phyloP scores from a whole-genome alignment of 2,797 vertebrate species.

The Ambastaia sidthimunki region DNA sequence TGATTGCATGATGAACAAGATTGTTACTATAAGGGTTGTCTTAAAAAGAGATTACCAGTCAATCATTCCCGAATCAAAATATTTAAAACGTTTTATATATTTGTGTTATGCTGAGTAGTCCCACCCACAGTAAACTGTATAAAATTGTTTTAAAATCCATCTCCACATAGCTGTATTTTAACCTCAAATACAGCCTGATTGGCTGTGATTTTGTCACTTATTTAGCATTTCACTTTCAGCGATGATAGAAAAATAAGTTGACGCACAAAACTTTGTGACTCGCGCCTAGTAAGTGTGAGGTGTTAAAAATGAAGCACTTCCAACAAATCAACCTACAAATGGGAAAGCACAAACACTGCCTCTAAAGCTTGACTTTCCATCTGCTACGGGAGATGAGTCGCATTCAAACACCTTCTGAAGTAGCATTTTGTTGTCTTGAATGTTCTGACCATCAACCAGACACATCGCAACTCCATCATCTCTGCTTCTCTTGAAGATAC shows the following conservation, averaged over 20 bases:
- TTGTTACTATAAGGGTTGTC: not conserved
- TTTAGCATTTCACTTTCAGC: not conserved
- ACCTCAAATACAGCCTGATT: not conserved
- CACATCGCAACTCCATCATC: constrained; percentile 51
- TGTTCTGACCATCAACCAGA: constrained; percentile 60
- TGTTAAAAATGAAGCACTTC: constrained; percentile 1
- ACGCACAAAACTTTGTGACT: not conserved
- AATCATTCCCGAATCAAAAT: not conserved
- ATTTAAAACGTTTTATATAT: not conserved
- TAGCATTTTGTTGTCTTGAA: constrained; percentile 52
- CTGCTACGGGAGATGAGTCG: constrained; percentile 58
- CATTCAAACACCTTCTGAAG: constrained; percentile 64
- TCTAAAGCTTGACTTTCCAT: constrained; percentile 52
- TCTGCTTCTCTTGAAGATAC: constrained; percentile 77
- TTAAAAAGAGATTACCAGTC: not conserved
- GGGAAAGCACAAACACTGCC: constrained; percentile 9
- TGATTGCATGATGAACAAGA: not conserved
- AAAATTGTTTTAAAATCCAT: not conserved
- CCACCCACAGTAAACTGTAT: not conserved
- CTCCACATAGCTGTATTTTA: not conserved
- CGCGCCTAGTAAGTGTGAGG: not conserved
- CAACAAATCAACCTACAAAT: constrained; percentile 25
- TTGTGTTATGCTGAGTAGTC: too few species aligned
- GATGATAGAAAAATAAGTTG: not conserved
- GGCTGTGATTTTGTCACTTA: not conserved